Conservation (phyloP, 2,888 invertebrate species). For the Mimumesa dahlbomi region DNA sequence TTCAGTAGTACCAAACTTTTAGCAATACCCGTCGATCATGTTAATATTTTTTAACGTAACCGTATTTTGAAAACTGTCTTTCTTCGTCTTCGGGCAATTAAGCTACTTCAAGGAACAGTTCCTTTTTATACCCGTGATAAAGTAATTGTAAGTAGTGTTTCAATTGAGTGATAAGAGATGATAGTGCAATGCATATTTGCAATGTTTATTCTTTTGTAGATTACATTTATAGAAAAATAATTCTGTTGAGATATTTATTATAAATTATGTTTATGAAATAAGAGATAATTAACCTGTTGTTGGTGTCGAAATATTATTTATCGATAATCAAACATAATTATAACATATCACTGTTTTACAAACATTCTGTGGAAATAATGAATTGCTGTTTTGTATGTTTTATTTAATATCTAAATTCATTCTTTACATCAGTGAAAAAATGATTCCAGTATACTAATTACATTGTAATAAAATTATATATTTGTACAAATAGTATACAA, state of each 20-base stretch:
- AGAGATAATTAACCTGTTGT: conserved; percentile 24
- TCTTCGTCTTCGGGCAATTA: conserved; percentile 39
- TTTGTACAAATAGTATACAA: conserved; percentile 50
- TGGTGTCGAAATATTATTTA: conserved; percentile 14
- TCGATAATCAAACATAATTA: conserved; percentile 23
- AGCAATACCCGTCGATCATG: conserved; percentile 15
- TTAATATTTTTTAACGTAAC: conserved; percentile 28
- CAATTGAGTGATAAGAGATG: conserved; percentile 30
- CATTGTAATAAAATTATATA: conserved; percentile 50
- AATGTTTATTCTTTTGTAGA: conserved; percentile 35
- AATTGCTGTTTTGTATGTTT: conserved; percentile 21
- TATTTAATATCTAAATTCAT: conserved; percentile 14
- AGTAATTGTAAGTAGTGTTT: conserved; percentile 51
- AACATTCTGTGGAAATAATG: conserved; percentile 24
- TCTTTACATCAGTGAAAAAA: conserved; percentile 1
- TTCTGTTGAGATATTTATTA: conserved; percentile 36
- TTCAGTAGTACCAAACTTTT: conserved; percentile 22
- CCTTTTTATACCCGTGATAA: conserved; percentile 51
- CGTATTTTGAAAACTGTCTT: conserved; percentile 34
- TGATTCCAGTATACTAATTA: conserved; percentile 29
- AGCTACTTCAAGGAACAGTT: conserved; percentile 37
- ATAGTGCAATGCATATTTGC: conserved; percentile 28
- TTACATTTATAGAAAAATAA: conserved; percentile 31
- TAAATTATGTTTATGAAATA: conserved; percentile 26
- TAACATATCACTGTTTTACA: conserved; percentile 34